These are phyloP conservation scores for Polymixis lichenea DNA, from an alignment of 2,888 invertebrate genomes.

Conservation along the genomic window DNA sequence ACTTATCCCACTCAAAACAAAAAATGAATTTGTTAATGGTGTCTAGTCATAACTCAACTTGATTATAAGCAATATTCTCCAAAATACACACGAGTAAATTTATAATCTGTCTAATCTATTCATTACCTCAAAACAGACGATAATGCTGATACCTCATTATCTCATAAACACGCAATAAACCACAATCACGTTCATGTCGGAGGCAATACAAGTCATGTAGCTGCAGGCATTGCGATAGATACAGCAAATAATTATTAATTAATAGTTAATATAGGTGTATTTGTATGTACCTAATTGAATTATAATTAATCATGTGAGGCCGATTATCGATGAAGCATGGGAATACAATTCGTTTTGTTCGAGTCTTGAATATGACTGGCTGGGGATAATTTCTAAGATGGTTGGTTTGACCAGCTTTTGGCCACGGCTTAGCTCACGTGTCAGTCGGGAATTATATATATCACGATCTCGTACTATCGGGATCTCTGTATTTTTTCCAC, in stretches of 20 bases:
- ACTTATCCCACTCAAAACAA: background rate
- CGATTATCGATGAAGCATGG: background rate
- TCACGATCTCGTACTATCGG: background rate
- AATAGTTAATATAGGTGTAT: background rate
- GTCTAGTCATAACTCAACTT: background rate
- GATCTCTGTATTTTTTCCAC: background rate
- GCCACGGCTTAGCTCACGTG: no score
- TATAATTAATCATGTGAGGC: background rate
- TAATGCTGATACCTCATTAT: conserved; percentile 34
- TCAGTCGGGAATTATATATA: background rate
- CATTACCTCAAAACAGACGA: background rate
- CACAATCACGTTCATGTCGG: conserved; percentile 9
- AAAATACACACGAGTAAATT: background rate
- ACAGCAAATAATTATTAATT: background rate
- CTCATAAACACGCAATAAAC: conserved; percentile 24
- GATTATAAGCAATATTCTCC: background rate
- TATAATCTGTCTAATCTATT: conserved; percentile 1
- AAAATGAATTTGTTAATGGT: background rate
- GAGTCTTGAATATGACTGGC: background rate
- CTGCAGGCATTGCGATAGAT: conserved; percentile 1
- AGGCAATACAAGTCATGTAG: background rate
- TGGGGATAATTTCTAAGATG: background rate
- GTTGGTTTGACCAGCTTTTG: background rate
- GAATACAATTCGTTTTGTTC: background rate
- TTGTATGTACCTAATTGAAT: background rate